Evolutionary conservation across 2,797 vertebrate species (phyloP).

Genomic region (Denticeps clupeoides): DNA sequence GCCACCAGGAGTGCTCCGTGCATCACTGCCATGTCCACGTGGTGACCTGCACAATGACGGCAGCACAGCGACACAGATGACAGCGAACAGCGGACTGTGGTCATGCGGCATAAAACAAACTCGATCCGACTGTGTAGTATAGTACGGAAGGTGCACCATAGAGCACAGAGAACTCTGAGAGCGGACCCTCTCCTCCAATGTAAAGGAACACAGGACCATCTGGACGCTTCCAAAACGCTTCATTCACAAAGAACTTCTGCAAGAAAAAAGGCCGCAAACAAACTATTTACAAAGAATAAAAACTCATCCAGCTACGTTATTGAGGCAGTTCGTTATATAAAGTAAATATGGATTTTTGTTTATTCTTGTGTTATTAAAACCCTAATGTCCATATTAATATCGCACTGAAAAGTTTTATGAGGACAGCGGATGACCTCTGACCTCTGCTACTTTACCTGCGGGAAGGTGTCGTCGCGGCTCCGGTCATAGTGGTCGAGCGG

Average conservation of each 20-base stretch:
- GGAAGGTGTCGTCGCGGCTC: constrained; percentile 40
- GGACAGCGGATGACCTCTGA: no score
- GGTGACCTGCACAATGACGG: constrained; percentile 55
- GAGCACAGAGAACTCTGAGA: constrained; percentile 53
- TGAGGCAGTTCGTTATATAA: no score
- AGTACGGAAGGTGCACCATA: constrained; percentile 47
- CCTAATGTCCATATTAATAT: neutral
- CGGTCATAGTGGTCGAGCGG: constrained; percentile 66
- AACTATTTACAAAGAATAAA: neutral
- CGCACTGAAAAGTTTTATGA: no score
- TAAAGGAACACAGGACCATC: constrained; percentile 70
- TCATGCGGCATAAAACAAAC: neutral
- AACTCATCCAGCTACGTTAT: no score
- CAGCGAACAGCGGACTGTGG: no score
- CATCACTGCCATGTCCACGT: constrained; percentile 61
- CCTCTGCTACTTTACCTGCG: constrained; percentile 64
- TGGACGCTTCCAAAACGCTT: constrained; percentile 47
- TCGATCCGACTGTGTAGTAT: neutral
- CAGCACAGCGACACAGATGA: neutral
- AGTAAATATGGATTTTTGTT: no score
- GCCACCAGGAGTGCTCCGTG: constrained; percentile 62
- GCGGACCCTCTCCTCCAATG: constrained; percentile 63
- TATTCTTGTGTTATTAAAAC: neutral
- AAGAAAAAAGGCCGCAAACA: neutral
- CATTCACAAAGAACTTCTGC: constrained; percentile 70